A percentile compares a stretch with the other conserved stretches of the same genome.
Conservation (phyloP, 2,113 vertebrate genomes). For the Callocephalon fimbriatum region DNA sequence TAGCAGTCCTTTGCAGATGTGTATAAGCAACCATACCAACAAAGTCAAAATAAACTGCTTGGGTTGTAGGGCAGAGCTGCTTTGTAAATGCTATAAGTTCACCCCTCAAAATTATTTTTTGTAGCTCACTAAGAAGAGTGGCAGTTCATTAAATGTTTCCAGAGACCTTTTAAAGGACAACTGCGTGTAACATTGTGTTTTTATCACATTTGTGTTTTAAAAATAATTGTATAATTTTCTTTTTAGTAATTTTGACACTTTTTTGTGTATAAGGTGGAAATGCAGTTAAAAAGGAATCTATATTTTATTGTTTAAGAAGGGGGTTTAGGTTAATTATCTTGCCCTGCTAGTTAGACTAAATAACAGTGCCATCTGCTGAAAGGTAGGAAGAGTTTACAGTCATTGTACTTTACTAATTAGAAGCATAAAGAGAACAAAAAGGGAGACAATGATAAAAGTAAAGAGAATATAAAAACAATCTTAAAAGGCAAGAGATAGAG, state of each 20-base stretch:
- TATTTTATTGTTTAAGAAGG: constrained; percentile 18
- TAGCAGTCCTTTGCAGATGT: not conserved
- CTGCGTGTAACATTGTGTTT: not conserved
- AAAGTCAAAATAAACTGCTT: not conserved
- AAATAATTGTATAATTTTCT: not conserved
- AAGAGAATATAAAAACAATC: not conserved
- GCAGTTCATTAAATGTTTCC: not conserved
- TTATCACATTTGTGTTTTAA: not conserved
- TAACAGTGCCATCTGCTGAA: constrained; percentile 81
- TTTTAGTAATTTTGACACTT: not conserved
- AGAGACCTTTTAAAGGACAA: not conserved
- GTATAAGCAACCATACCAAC: not conserved
- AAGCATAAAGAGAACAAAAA: not conserved
- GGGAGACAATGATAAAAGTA: not conserved
- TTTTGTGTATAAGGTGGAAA: constrained; percentile 36
- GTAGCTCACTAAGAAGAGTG: not conserved
- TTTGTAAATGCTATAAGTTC: not conserved
- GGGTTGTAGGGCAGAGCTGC: accelerated
- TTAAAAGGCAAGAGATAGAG: not conserved
- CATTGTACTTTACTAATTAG: not conserved
- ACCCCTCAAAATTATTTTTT: not conserved
- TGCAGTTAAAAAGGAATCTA: not conserved
- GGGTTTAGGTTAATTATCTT: constrained; percentile 46
- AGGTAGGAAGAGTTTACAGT: constrained; percentile 41
- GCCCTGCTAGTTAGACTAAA: constrained; percentile 67